A percentile compares a stretch with the other conserved stretches of the same genome.
phyloP scores from a whole-genome alignment of 2,888 invertebrate species.

The Microlaimidae sp. region DNA sequence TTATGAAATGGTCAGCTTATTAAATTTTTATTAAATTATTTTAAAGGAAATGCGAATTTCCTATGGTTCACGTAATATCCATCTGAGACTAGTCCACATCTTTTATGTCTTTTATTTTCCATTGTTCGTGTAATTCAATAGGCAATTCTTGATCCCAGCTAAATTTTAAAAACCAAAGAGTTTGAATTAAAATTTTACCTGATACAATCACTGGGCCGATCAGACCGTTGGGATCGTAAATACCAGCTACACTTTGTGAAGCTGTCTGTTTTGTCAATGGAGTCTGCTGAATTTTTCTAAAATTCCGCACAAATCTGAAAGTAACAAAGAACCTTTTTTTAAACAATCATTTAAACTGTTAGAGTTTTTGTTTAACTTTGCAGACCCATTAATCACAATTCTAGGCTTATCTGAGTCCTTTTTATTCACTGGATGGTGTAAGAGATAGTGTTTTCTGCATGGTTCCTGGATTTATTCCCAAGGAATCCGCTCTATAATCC shows the following conservation, averaged over 20 bases:
- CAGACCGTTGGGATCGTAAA: constrained; percentile 1
- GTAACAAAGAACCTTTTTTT: not conserved
- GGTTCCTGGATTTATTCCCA: not conserved
- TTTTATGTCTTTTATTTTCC: no score
- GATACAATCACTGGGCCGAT: not conserved
- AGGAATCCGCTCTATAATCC: constrained; percentile 7
- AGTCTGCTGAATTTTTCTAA: no score
- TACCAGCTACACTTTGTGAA: not conserved
- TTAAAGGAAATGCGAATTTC: no score
- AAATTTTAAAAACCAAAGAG: not conserved
- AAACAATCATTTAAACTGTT: constrained; percentile 9
- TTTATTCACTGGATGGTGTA: constrained; percentile 7
- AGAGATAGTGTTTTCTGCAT: not conserved
- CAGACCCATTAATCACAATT: not conserved
- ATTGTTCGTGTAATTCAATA: not conserved
- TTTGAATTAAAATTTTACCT: not conserved
- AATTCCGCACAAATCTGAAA: constrained; percentile 8
- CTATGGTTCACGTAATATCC: no score
- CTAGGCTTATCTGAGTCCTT: not conserved
- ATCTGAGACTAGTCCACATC: no score
- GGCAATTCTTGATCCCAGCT: not conserved
- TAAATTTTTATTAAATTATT: no score
- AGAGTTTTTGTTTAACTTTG: no score
- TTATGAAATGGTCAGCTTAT: no score
- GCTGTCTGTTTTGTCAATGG: not conserved